phyloP scores from a whole-genome alignment of 2,888 invertebrate species.

The Melinaea menophilus region DNA sequence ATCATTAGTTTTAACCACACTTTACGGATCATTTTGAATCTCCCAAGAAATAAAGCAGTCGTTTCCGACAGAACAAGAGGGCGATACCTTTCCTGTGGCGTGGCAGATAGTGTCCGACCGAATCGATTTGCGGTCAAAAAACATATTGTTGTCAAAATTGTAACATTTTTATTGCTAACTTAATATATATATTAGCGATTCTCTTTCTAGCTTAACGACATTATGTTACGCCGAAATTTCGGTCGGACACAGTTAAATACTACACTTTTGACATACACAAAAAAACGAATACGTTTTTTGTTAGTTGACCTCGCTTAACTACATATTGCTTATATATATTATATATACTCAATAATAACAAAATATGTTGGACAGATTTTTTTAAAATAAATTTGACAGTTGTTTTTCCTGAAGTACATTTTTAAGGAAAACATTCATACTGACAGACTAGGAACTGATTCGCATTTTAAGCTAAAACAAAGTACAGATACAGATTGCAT shows the following conservation, averaged over 20 bases:
- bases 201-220: background rate
- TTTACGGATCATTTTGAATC: constrained; percentile 24
- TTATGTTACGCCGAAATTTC: background rate
- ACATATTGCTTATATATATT: background rate
- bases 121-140: background rate
- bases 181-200: background rate
- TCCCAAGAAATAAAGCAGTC: constrained; percentile 31
- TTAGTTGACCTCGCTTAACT: background rate
- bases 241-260: background rate
- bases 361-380: too few species aligned
- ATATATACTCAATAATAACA: background rate
- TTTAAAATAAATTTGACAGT: too few species aligned
- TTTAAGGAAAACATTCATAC: too few species aligned
- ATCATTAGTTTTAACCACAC: constrained; percentile 10
- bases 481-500: too few species aligned
- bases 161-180: background rate
- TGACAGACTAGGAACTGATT: too few species aligned
- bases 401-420: too few species aligned
- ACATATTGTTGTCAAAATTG: background rate
- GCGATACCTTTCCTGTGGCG: constrained; percentile 44
- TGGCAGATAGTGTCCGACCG: constrained; percentile 8
- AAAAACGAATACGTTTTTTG: background rate
- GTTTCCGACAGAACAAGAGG: constrained; percentile 54
- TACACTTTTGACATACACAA: background rate
- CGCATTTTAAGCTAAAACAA: too few species aligned